Evolutionary conservation across 1,140 invertebrate species (phyloP).

Genomic region (Dinoponera quadriceps): DNA sequence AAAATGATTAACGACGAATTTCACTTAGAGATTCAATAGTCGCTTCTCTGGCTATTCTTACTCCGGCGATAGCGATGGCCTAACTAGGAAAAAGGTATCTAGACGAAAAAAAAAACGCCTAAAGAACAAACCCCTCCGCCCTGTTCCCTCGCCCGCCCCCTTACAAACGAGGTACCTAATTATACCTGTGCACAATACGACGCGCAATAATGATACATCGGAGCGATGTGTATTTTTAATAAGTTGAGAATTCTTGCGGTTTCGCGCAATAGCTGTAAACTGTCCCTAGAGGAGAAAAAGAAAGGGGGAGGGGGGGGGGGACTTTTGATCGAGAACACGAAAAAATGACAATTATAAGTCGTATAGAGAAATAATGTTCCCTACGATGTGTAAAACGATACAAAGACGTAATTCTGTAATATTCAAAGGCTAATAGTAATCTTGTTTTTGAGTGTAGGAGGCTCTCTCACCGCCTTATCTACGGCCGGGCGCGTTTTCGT

Average conservation of each 20-base stretch:
- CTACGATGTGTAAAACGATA: conserved; percentile 23
- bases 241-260: conserved; percentile 67
- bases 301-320: no score
- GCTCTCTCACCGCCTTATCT: conserved; percentile 63
- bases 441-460: conserved; percentile 72
- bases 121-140: conserved; percentile 2
- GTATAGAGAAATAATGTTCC: conserved; percentile 55
- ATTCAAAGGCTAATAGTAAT: conserved; percentile 71
- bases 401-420: conserved; percentile 28
- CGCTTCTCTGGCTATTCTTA: conserved; percentile 42
- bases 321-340: neutral
- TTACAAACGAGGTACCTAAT: conserved; percentile 59
- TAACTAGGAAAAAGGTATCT: conserved; percentile 45
- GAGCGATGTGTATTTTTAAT: conserved; percentile 73
- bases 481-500: conserved; percentile 47
- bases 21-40: conserved; percentile 60
- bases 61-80: conserved; percentile 53
- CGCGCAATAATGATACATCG: conserved; percentile 72
- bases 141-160: neutral
- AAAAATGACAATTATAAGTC: conserved; percentile 44
- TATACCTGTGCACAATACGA: conserved; percentile 79
- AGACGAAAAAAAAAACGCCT: conserved; percentile 46
- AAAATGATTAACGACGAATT: conserved; percentile 22
- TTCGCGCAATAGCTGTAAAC: conserved; percentile 43
- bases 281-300: conserved; percentile 15